Base-by-base conservation (phyloP, 2,797 vertebrate species). In the Loris lydekkerianus region DNA sequence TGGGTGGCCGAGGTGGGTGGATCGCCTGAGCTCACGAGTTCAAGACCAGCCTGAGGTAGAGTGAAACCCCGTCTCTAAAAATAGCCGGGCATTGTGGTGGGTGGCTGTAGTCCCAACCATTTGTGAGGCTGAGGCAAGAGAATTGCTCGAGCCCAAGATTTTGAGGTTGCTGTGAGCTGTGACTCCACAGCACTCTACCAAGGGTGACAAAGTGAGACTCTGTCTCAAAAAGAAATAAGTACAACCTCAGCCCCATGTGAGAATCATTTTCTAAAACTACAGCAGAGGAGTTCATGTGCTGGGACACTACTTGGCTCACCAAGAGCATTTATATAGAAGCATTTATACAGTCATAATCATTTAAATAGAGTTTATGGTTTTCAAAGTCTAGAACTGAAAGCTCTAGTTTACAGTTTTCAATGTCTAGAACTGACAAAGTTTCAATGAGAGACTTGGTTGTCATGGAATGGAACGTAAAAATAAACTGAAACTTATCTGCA, bases 211-310 rank as follows among this genome's bases (percentile, higher is more conserved):
- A 53, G 49, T 53, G 49, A 53, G 49, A 53, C 49, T 53, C 49
- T 53, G 49, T 53, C 49, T 53, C 13, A 14, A 53, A 53, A 53
- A 53, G 13, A 53, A 53, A 53, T 53, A 14, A 53, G 13, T 4
- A 53, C 14, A 96, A 90, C 85, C 40, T 75, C 37, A 90, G 87
- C n/a, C 27, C 11, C n/a, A 76, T 77, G 58, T 80, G 27, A 82
- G 69, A 96, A 83, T 70, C n/a, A 58, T 92, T 93, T 95, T 69
- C 70, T 69, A 84, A 95, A 96, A 75, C 80, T 73, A 60, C 73
- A 56, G 18, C 83, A 76, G 49, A 80, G 43, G 76, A 34, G 63
- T 77, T 90, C 34, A 40, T 75, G 40, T 61, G 21, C 87, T 95
- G 86, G 49, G 58, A 69, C 25, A 72, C n/a, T 86, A 34, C 10